A percentile compares a stretch with the other conserved stretches of the same genome.
Conservation (phyloP, 1,140 invertebrate species). For the Polypedilum pembai region DNA sequence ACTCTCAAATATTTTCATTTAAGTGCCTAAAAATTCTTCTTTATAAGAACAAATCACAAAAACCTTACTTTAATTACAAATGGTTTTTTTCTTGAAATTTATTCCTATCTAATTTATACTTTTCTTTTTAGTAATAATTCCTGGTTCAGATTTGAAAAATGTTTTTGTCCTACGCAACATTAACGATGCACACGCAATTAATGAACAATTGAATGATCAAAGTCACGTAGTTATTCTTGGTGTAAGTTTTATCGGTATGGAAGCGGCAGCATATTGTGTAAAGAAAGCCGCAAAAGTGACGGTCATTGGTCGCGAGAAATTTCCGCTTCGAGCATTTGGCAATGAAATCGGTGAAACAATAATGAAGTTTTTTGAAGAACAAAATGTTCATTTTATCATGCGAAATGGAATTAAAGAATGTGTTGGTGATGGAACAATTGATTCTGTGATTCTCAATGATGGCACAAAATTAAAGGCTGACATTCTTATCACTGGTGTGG, state of each 20-base stretch:
- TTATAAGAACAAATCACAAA: too few relatives aligned
- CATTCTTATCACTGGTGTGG: constrained; percentile 75
- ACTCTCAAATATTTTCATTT: too few relatives aligned
- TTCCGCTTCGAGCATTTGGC: constrained; percentile 71
- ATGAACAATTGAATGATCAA: constrained; percentile 47
- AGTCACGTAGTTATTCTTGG: constrained; percentile 70
- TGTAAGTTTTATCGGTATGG: constrained; percentile 75
- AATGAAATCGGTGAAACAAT: constrained; percentile 60
- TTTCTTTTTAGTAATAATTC: constrained; percentile 44
- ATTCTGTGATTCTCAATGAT: constrained; percentile 59
- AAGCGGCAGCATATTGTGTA: constrained; percentile 67
- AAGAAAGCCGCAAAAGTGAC: constrained; percentile 68
- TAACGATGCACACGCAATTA: constrained; percentile 60
- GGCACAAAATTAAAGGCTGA: constrained; percentile 64
- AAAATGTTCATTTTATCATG: constrained; percentile 66
- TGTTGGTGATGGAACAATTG: constrained; percentile 50
- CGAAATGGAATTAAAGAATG: constrained; percentile 53
- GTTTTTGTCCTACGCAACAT: constrained; percentile 67
- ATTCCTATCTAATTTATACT: too few relatives aligned
- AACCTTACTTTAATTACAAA: too few relatives aligned
- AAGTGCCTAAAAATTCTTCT: too few relatives aligned
- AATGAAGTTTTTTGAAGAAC: constrained; percentile 54
- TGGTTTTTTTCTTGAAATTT: too few relatives aligned
- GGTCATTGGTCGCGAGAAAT: constrained; percentile 62
- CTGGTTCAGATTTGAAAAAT: constrained; percentile 61